Base-by-base conservation (phyloP, 2,888 invertebrate genomes). In the Eupithecia tripunctaria region DNA sequence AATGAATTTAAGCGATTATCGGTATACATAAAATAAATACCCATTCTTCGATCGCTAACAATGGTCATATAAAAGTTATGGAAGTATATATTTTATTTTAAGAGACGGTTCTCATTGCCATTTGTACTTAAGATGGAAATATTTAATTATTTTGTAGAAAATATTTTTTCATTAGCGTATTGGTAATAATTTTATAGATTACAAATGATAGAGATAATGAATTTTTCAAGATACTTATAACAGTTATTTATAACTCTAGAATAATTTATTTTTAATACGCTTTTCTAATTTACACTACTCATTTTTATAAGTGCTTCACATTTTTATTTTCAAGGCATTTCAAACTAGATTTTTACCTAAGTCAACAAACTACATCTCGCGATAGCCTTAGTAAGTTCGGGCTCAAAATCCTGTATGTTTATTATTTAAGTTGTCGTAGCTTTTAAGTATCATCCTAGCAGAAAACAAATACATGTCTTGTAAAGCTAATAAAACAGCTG, bases 281-380 rank as follows among this genome's bases (percentile, higher is more conserved):
- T 56, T 56, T 51, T 51, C 21, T 25, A 25, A 56, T 56, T 56
- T 29, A 60, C 59, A 14, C 27, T 60, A 60, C 29, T 60, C 29
- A 18, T 60, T 60, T 18, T 51, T 29, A 32, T 63, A 63, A n/a
- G n/a, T 32, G 32, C 32, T 32, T 29, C 29, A 63, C 27, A 25
- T 29, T 60, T 60, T 60, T 63, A n/a, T 63, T 63, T 32, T 63
- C 62, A 63, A 63, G 62, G 62, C 62, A 63, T 63, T 29, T 29
- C 60, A 60, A 29, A 29, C 29, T 59, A 25, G 6, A 15, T 59
- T 15, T 59, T 27, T 59, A 51, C 10, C 47, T 21, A 51, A n/a
- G 10, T 51, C n/a, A 51, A 51, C 8, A n/a, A 51, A 51, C 21
- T 51, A 51, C 21, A 51, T 21, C 47, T 1, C 47, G 21, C 47